phyloP scores from a whole-genome alignment of 2,888 invertebrate species.

The Sabellastarte sp. region DNA sequence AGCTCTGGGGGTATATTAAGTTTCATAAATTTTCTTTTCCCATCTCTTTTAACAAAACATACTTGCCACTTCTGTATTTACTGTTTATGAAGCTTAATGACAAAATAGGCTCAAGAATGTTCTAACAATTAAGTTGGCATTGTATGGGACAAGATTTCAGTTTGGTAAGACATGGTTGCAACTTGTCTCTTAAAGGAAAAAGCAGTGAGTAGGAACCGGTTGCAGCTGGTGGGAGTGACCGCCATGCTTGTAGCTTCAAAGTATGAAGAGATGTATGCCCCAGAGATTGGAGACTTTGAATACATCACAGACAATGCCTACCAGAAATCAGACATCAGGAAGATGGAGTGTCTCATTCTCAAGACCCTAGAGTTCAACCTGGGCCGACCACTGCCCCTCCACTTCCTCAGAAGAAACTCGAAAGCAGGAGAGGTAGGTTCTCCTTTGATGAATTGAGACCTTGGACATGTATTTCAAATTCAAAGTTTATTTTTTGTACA shows the following conservation, averaged over 20 bases:
- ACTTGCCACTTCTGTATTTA: too few relatives aligned
- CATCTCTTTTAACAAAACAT: too few relatives aligned
- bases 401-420: conserved; percentile 76
- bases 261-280: conserved; percentile 90
- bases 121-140: too few relatives aligned
- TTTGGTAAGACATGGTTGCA: too few relatives aligned
- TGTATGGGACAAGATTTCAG: too few relatives aligned
- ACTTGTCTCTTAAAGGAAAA: too few relatives aligned
- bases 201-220: conserved; percentile 67
- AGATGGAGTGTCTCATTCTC: conserved; percentile 81
- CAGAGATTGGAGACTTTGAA: conserved; percentile 83
- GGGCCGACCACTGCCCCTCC: conserved; percentile 82
- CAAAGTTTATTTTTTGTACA: not conserved
- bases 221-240: conserved; percentile 87
- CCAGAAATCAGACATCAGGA: conserved; percentile 73
- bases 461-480: not conserved
- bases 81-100: too few relatives aligned
- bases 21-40: too few relatives aligned
- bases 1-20: too few relatives aligned
- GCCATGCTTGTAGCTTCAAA: conserved; percentile 89
- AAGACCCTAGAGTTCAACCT: conserved; percentile 76
- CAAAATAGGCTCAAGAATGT: too few relatives aligned
- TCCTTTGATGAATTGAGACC: too few relatives aligned
- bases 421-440: conserved; percentile 63
- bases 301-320: conserved; percentile 89